A percentile compares a stretch with the other conserved stretches of the same genome.
Evolutionary conservation across 2,888 invertebrate species (phyloP).

Genomic region (Alloplasta piceator): DNA sequence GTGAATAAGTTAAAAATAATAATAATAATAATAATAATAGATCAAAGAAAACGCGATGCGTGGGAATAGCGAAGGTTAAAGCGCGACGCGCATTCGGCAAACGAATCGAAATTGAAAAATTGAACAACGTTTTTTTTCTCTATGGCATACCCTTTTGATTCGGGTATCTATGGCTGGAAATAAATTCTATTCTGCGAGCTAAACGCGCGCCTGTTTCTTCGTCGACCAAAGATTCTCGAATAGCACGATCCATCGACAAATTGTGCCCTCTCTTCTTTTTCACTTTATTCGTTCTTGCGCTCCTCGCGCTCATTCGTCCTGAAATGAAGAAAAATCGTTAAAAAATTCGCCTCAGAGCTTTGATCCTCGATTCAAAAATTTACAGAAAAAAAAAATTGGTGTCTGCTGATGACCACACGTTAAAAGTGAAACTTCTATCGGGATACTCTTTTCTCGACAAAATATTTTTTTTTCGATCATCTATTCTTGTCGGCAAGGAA

Average conservation of each 20-base stretch:
- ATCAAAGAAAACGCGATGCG: too few species aligned
- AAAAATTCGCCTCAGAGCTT: slow-evolving; percentile 25
- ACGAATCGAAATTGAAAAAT: slow-evolving; percentile 47
- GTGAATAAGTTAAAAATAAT: too few species aligned
- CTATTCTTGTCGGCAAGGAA: too few species aligned
- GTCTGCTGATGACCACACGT: too few species aligned
- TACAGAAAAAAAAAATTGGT: not conserved
- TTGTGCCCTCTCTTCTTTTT: slow-evolving; percentile 31
- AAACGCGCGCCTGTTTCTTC: slow-evolving; percentile 38
- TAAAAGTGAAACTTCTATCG: too few species aligned
- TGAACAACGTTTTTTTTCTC: slow-evolving; percentile 26
- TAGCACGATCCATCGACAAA: slow-evolving; percentile 41
- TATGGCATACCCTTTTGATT: slow-evolving; percentile 60
- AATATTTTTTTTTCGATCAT: too few species aligned
- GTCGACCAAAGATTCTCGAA: slow-evolving; percentile 54
- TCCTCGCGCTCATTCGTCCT: slow-evolving; percentile 78
- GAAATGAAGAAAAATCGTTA: slow-evolving; percentile 64
- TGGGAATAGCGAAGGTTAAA: too few species aligned
- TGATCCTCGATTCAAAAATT: not conserved
- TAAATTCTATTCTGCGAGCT: slow-evolving; percentile 45
- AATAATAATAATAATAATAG: too few species aligned
- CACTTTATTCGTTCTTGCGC: slow-evolving; percentile 32
- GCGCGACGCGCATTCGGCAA: not conserved
- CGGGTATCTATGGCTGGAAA: slow-evolving; percentile 64
- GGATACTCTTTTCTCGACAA: too few species aligned